Percentiles rank a stretch among this genome's conserved stretches.
phyloP scores from a whole-genome alignment of 2,888 invertebrate species.

The Sesia bembeciformis region DNA sequence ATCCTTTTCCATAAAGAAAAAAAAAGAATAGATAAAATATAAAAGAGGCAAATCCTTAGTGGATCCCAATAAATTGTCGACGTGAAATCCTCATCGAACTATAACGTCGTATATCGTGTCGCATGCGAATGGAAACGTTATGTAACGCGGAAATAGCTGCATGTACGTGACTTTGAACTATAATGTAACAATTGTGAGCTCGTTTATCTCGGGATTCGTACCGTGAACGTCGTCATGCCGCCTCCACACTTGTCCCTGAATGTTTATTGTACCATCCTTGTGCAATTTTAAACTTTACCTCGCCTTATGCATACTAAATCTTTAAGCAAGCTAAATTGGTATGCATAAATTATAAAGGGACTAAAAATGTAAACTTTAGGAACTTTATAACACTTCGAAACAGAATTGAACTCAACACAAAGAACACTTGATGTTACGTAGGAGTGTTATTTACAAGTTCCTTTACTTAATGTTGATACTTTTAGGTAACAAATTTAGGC shows the following conservation, averaged over 20 bases:
- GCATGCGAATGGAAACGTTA: conserved; percentile 21
- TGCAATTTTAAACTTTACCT: not conserved
- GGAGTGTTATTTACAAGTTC: too few relatives aligned
- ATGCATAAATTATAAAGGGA: not conserved
- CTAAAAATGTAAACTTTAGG: not conserved
- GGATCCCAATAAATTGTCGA: too few relatives aligned
- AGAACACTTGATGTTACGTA: too few relatives aligned
- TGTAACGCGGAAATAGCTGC: conserved; percentile 26
- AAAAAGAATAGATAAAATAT: too few relatives aligned
- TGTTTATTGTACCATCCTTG: conserved; percentile 16
- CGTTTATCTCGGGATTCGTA: conserved; percentile 6
- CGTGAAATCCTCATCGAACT: too few relatives aligned
- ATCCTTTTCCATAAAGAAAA: too few relatives aligned
- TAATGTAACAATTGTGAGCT: conserved; percentile 17
- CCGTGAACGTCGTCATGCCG: conserved; percentile 7
- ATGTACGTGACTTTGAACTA: conserved; percentile 30
- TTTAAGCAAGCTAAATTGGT: not conserved
- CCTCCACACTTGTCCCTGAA: conserved; percentile 16
- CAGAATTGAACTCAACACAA: too few relatives aligned
- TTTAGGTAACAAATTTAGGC: too few relatives aligned
- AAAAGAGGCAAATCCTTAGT: too few relatives aligned
- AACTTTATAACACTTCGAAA: too few relatives aligned
- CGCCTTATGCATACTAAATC: not conserved
- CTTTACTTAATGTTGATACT: too few relatives aligned
- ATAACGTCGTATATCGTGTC: not conserved